Evolutionary conservation across 2,888 invertebrate genomes (phyloP), one percentile per base, ranked within the genome.

Genomic region (Timandra comae): DNA sequence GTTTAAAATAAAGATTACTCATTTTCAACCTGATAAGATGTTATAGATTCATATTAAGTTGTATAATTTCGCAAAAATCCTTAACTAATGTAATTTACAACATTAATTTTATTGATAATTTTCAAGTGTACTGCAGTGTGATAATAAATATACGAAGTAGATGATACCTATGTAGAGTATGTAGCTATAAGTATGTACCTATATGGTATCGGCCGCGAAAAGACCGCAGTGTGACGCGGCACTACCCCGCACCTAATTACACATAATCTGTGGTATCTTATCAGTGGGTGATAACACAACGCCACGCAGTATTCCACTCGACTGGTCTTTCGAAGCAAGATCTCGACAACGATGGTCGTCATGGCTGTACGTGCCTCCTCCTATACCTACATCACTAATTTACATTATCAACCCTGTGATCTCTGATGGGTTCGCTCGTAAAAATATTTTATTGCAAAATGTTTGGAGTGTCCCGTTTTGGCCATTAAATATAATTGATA

Each of bases 191-290:
- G 47, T 49, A 62, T 68, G 62, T 80, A 82, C 82, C 75, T 81
- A 63, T 79, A 66, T 58, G 41, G 51, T 77, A 76, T 71, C 70
- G 48, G 49, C 42, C 38, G 41, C 49, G 51, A 40, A 53, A 65
- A 64, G 60, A 58, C 79, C 79, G 84, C 84, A 84, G 78, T 81
- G 53, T 84, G 84, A 84, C 84, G 81, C 65, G 67, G 36, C 62
- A 41, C n/a, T 41, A 52, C 56, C 50, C 49, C 43, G 56, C 35
- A 40, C 43, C 54, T 70, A 77, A 78, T 81, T 78, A 74, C 67
- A 50, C 42, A 48, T 64, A 70, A 67, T 71, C 70, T 56, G 41
- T 25, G 43, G 35, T 64, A 72, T 73, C 71, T 76, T 78, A 80
- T 80, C 80, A 7, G 33, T 33, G 12, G 12, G 9, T 32, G 54